Evolutionary conservation across 2,113 vertebrate species (phyloP), one percentile per base, ranked within the genome.

Genomic region (Ophiodon elongatus): DNA sequence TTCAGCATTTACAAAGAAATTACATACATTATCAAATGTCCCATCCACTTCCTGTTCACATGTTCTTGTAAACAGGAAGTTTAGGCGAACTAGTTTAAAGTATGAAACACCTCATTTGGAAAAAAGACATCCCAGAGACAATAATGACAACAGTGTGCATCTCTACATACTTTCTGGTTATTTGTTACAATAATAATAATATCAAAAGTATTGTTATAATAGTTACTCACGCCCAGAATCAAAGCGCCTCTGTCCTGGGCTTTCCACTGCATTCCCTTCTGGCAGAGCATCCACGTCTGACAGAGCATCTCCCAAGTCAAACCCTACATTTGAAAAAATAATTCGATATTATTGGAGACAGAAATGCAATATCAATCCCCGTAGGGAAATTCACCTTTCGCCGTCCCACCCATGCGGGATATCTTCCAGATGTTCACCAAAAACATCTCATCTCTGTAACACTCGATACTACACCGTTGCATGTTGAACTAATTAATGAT

Each of bases 171-270:
- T 29, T 52, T n/a, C 1, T 8, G 33, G 74, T 52, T 29, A 15
- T 15, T 21, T 23, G 2, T 25, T 35, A 54, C 0, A 27, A 64
- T n/a, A 10, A 27, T n/a, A 10, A 27, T 65, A 74, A 66, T 29
- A 54, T 47, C 19, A 64, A 9, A 4, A 43, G 11, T 27, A 43
- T 4, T 47, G 33, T 64, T 37, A 41, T 33, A 11, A 33, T 29
- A 4, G 23, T 27, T 71, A 91, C 90, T 83, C 23, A 87, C 83
- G 37, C 0, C 11, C 71, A 41, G 52, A n/a, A 19, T 25, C 73
- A 4, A 29, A 11, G 14, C 57, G 13, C 17, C 65, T 52, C 8
- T 66, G 11, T 29, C 66, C 76, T 17, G 54, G 21, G 13, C 5
- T 50, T 2, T 69, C 31, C 23, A 0, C 33, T 17, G 2, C 31